A percentile compares a stretch with the other conserved stretches of the same genome.
Conservation (phyloP, 2,888 invertebrate genomes). For the Meteorus cinctellus region DNA sequence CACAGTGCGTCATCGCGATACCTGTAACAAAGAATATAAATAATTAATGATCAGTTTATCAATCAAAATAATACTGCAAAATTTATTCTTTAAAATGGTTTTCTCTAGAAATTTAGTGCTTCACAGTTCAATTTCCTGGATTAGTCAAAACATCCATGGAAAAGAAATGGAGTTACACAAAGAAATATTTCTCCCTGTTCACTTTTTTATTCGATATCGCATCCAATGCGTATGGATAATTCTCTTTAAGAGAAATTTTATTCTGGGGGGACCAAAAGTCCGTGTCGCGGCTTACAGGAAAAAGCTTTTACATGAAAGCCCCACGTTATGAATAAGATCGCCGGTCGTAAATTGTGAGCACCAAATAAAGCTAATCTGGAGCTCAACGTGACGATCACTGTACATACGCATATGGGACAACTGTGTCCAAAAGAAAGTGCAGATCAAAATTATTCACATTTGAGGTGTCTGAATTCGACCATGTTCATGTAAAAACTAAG, state of each 20-base stretch:
- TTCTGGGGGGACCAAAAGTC: slow-evolving; percentile 50
- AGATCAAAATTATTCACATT: too few species aligned
- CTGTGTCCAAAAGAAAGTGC: too few species aligned
- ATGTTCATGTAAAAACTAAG: too few species aligned
- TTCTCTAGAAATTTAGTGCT: too few species aligned
- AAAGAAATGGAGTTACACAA: slow-evolving; percentile 15
- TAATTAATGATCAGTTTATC: background rate
- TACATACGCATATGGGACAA: too few species aligned
- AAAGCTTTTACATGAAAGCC: slow-evolving; percentile 73
- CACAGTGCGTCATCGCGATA: slow-evolving; percentile 91
- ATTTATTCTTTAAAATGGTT: too few species aligned
- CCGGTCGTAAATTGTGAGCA: slow-evolving; percentile 69
- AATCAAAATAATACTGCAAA: too few species aligned
- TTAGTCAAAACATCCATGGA: slow-evolving; percentile 3
- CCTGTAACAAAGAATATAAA: slow-evolving; percentile 76
- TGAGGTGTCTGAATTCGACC: too few species aligned
- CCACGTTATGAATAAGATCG: slow-evolving; percentile 68
- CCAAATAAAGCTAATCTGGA: slow-evolving; percentile 68
- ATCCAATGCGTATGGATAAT: background rate
- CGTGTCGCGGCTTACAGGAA: slow-evolving; percentile 72
- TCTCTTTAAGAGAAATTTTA: background rate
- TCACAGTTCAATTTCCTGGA: too few species aligned
- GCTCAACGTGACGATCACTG: slow-evolving; percentile 53
- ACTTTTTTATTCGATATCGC: too few species aligned
- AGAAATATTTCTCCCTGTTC: slow-evolving; percentile 27